Evolutionary conservation across 2,888 invertebrate genomes (phyloP).

Genomic region (Operophtera brumata): DNA sequence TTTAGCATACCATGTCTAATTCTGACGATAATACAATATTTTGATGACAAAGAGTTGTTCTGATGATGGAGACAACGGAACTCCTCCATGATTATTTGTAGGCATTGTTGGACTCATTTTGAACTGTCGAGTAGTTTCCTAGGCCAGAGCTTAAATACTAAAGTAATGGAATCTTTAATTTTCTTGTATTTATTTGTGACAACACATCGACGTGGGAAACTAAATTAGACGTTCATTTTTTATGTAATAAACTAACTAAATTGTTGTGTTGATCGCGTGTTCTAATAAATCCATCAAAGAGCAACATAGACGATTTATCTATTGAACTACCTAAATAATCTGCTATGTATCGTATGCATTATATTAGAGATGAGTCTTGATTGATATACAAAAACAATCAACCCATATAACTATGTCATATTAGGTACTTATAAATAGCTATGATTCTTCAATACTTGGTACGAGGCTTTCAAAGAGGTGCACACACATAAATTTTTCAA

Average conservation of each 20-base stretch:
- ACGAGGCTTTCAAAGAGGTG: slow-evolving; percentile 44
- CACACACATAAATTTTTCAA: slow-evolving; percentile 51
- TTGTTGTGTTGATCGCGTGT: slow-evolving; percentile 2
- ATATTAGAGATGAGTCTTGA: slow-evolving; percentile 8
- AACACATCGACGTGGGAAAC: background rate
- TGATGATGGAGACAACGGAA: too few species aligned
- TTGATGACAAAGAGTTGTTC: too few species aligned
- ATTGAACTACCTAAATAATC: background rate
- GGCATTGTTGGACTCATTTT: too few species aligned
- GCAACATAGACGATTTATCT: slow-evolving; percentile 5
- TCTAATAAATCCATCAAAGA: slow-evolving; percentile 9
- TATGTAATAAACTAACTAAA: slow-evolving; percentile 7
- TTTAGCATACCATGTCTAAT: too few species aligned
- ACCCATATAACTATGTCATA: slow-evolving; percentile 49
- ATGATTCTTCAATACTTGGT: slow-evolving; percentile 38
- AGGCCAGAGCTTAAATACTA: too few species aligned
- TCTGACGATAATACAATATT: too few species aligned
- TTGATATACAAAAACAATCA: slow-evolving; percentile 15
- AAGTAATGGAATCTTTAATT: background rate
- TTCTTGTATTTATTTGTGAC: background rate
- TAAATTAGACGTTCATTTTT: slow-evolving; percentile 11
- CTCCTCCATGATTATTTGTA: too few species aligned
- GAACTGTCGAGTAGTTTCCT: too few species aligned
- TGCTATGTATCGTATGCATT: slow-evolving; percentile 2
- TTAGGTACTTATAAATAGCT: slow-evolving; percentile 50